Base-by-base conservation (phyloP, 2,113 vertebrate genomes). In the Rutilus rutilus region DNA sequence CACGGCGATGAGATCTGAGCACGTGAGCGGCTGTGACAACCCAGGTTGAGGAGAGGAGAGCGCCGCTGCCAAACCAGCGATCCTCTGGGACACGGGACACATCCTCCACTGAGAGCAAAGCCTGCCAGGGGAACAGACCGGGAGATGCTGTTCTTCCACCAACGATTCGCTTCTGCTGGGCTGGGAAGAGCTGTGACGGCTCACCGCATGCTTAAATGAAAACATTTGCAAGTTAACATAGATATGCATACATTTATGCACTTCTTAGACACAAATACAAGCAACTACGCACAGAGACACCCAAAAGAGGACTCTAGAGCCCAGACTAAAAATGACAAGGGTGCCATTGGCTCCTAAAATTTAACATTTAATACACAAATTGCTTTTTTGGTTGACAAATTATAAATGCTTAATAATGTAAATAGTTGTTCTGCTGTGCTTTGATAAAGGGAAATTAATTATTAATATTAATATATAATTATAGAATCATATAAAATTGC, bases 51-150 rank as follows among this genome's bases (percentile, higher is more conserved):
- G 98, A 97, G 54, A 99, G 95, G 62, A 99, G 94, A 12, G 97
- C 98, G 1, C 98, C 98, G 0, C 97, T 97, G n/a, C 98, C 98
- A 0, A 99, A 99, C 97, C 98, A 98, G 84, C 94, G 96, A 91
- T 96, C 95, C 0, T 97, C 95, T 0, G 98, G 98, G 8, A 98
- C 96, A 11, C 98, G 94, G 0, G 97, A 97, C 77, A 90, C 92
- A 17, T 99, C 98, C 89, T 98, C 96, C 67, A 99, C 97, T 54
- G 97, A 96, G 10, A 99, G 96, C 30, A 99, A 95, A 1, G 94
- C 96, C 92, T 99, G 98, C 98, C 98, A 99, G 0, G 98, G 98
- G 89, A 99, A 99, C 84, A 96, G 94, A 17, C 98, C 98, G 0
- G 95, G 96, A 71, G 94, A 94, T 0, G 98, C 96, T 0, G 93